Evolutionary conservation across 2,888 invertebrate species (phyloP).

Genomic region (Anaspis maculata): DNA sequence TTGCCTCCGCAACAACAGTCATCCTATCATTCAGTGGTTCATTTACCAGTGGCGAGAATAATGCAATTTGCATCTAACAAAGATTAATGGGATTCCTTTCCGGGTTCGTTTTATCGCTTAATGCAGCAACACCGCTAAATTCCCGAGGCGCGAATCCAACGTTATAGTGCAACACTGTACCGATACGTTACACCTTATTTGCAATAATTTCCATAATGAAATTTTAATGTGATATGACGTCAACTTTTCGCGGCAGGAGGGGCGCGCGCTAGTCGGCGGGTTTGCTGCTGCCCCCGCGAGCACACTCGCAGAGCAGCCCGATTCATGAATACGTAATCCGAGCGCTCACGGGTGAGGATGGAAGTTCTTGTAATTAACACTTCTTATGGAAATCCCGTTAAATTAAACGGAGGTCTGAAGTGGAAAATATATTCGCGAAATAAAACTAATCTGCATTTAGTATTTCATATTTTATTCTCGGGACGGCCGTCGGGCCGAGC

Average conservation of each 20-base stretch:
- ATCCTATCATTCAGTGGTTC: too few species aligned
- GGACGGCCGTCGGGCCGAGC: too few species aligned
- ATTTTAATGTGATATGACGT: slow-evolving; percentile 17
- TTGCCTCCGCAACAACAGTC: too few species aligned
- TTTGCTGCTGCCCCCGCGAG: too few species aligned
- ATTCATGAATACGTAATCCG: slow-evolving; percentile 32
- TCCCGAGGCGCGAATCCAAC: too few species aligned
- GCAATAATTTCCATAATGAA: slow-evolving; percentile 17
- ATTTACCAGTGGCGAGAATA: too few species aligned
- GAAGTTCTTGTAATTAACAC: slow-evolving; percentile 34
- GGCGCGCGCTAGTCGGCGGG: slow-evolving; percentile 15
- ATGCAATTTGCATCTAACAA: too few species aligned
- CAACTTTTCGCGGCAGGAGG: slow-evolving; percentile 12
- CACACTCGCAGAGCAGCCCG: too few species aligned
- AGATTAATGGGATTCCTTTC: too few species aligned
- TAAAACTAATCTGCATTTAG: slow-evolving; percentile 37
- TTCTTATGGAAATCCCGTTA: slow-evolving; percentile 33
- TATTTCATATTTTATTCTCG: slow-evolving; percentile 32
- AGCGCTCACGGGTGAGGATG: slow-evolving; percentile 14
- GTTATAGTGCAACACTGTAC: slow-evolving; percentile 3
- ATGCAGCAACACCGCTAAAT: too few species aligned
- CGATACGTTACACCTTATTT: slow-evolving; percentile 13
- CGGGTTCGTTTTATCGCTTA: too few species aligned
- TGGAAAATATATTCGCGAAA: slow-evolving; percentile 32
- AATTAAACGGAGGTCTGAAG: slow-evolving; percentile 33